These are phyloP conservation scores for Anorthoa munda DNA, from an alignment of 2,888 invertebrate genomes.

Conservation along the genomic window DNA sequence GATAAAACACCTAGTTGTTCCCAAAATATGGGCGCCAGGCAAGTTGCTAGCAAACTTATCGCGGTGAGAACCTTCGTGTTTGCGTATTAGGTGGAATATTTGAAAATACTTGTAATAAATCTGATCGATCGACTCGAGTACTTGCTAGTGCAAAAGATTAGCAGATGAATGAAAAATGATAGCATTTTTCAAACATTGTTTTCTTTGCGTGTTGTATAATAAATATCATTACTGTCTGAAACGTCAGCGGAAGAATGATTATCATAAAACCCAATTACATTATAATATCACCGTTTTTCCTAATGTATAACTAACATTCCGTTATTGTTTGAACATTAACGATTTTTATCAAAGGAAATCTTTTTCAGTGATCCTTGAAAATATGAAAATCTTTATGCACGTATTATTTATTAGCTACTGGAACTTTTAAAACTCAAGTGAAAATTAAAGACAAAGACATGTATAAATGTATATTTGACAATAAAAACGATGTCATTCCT, in stretches of 20 bases:
- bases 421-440: neutral
- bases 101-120: slow-evolving; percentile 27
- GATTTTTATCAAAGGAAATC: neutral
- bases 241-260: neutral
- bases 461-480: too few species aligned
- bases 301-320: neutral
- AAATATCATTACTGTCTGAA: neutral
- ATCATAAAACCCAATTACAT: neutral
- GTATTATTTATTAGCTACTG: neutral
- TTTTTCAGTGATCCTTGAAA: neutral
- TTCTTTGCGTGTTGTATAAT: neutral
- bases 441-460: neutral
- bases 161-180: slow-evolving; percentile 8
- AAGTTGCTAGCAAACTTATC: slow-evolving; percentile 52
- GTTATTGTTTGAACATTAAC: neutral
- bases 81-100: slow-evolving; percentile 38
- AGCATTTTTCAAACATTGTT: neutral
- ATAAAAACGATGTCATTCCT: neutral
- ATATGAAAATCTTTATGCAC: neutral
- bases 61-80: slow-evolving; percentile 48
- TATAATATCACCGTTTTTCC: neutral
- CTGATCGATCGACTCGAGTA: slow-evolving; percentile 7
- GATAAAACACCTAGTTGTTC: slow-evolving; percentile 74
- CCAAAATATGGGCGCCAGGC: slow-evolving; percentile 50
- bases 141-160: slow-evolving; percentile 22